Conservation (phyloP, 2,113 vertebrate species). For the Manacus vitellinus region DNA sequence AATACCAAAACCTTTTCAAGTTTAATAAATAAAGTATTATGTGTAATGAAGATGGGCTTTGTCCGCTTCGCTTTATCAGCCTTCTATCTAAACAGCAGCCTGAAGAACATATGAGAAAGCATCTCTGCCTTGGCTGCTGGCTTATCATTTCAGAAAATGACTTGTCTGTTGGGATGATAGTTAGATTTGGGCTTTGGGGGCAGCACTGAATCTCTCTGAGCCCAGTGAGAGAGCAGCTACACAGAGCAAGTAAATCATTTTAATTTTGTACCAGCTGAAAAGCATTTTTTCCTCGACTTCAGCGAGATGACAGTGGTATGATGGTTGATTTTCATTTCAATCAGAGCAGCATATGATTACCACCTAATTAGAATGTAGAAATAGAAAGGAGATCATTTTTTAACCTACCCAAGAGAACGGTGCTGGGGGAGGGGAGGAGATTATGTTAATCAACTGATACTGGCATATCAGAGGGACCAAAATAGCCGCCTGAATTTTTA, state of each 20-base stretch:
- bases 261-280: slow-evolving; percentile 69
- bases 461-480: slow-evolving; percentile 31
- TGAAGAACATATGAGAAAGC: slow-evolving; percentile 27
- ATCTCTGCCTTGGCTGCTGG: slow-evolving; percentile 56
- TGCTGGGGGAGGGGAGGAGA: slow-evolving; percentile 32
- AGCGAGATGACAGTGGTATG: slow-evolving; percentile 55
- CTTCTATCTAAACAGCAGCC: slow-evolving; percentile 44
- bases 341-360: slow-evolving; percentile 58
- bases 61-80: slow-evolving; percentile 57
- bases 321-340: slow-evolving; percentile 69
- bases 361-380: slow-evolving; percentile 60
- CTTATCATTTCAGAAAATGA: slow-evolving; percentile 76
- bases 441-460: slow-evolving; percentile 49
- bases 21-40: slow-evolving; percentile 5
- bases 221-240: slow-evolving; percentile 51
- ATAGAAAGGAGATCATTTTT: slow-evolving; percentile 55
- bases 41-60: slow-evolving; percentile 53
- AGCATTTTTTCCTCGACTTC: slow-evolving; percentile 32
- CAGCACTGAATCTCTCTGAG: slow-evolving; percentile 42
- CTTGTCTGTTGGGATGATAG: slow-evolving; percentile 71
- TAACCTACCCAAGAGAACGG: slow-evolving; percentile 37
- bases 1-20: background rate
- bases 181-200: slow-evolving; percentile 63
- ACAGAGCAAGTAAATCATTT: slow-evolving; percentile 61
- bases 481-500: slow-evolving; percentile 45